phyloP scores from a whole-genome alignment of 2,797 vertebrate genomes.

The Buphagus erythrorhynchus region DNA sequence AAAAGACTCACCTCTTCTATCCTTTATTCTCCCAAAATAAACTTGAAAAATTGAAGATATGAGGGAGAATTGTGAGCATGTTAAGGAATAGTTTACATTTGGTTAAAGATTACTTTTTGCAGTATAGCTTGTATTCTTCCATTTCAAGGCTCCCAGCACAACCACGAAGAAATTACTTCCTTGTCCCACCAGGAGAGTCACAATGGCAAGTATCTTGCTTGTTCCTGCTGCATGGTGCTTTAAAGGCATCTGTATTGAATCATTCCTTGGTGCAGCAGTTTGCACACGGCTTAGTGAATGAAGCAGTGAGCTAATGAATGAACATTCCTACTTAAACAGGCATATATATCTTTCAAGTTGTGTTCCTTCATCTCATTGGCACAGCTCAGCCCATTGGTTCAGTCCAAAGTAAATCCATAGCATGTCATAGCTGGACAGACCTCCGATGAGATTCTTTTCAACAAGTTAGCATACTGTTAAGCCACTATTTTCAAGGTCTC shows the following conservation, averaged over 20 bases:
- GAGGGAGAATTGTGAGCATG: background rate
- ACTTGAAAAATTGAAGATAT: rapidly evolving
- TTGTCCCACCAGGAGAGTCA: background rate
- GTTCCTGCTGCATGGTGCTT: background rate
- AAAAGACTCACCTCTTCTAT: background rate
- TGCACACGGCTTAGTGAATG: slow-evolving; percentile 25
- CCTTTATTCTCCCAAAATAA: background rate
- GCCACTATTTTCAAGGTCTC: slow-evolving; percentile 65
- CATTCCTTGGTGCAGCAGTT: slow-evolving; percentile 3
- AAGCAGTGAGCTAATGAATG: slow-evolving; percentile 57
- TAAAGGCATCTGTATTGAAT: slow-evolving; percentile 17
- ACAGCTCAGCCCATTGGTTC: slow-evolving; percentile 24
- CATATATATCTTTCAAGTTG: slow-evolving; percentile 73
- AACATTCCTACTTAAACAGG: slow-evolving; percentile 53
- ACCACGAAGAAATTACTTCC: background rate
- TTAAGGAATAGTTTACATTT: background rate
- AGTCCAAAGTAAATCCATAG: slow-evolving; percentile 71
- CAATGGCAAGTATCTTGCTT: background rate
- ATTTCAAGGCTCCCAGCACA: background rate
- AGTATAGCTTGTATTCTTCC: background rate
- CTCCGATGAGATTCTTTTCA: slow-evolving; percentile 68
- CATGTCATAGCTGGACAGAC: slow-evolving; percentile 63
- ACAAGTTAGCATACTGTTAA: slow-evolving; percentile 67
- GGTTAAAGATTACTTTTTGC: background rate
- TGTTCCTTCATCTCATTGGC: slow-evolving; percentile 60